Base-by-base conservation (phyloP, 1,140 invertebrate species). In the Drosophila sturtevanti region DNA sequence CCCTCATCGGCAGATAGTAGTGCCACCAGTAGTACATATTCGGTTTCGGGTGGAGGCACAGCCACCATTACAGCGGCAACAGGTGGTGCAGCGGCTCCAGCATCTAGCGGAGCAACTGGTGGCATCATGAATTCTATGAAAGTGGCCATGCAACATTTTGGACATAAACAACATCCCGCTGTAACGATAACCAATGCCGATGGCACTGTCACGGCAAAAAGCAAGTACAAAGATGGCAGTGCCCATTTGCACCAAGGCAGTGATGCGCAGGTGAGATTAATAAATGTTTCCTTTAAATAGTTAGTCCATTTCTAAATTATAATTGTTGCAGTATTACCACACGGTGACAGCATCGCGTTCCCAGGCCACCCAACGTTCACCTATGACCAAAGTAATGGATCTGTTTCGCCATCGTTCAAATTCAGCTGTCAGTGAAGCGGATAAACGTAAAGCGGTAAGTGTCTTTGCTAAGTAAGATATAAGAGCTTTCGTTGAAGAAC, bases 341-440 rank as follows among this genome's bases (percentile, higher is more conserved):
- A 95, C 94, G 16, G 93, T 95, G 38, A 95, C 94, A n/a, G 93
- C 93, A 11, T 94, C 93, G 41, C 87, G 93, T 12, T 93, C 52
- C 87, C 93, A n/a, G 70, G 91, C 81, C 59, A 75, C 67, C 63
- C 84, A 78, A 41, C 92, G 93, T 71, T 96, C 95, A 79, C 95
- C 96, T 7, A 96, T 97, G 91, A 95, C 95, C 63, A 97, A 97
- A 93, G 96, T 98, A 44, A 97, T 97, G 94, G 96, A 98, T 92
- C 95, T 98, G 77, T 97, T 98, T 90, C 94, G 97, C 48, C 95
- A 96, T 85, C 94, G 96, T 72, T 95, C 96, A 61, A 95, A 96
- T 77, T 95, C 95, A 79, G 94, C 94, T 55, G 92, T 94, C 56
- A 94, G 94, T 55, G 94, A 95, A 31, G 95, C 95, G 48, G 96